These are phyloP conservation scores for Pomatostomus ruficeps DNA, from an alignment of 2,113 vertebrate genomes.

Conservation along the genomic window DNA sequence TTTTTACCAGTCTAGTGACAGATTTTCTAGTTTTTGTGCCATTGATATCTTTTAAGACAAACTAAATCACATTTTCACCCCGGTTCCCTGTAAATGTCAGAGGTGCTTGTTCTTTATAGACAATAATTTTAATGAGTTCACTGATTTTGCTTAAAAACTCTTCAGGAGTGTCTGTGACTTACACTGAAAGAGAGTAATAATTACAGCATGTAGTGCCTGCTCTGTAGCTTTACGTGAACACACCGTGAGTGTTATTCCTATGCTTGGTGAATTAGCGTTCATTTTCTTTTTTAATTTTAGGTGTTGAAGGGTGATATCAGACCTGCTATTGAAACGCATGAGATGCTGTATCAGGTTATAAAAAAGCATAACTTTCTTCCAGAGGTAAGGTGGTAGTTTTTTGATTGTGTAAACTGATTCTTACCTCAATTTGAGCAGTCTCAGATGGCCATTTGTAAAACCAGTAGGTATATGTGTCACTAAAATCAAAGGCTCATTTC, in stretches of 20 bases:
- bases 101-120: not conserved
- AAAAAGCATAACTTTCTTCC: conserved; percentile 99
- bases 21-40: not conserved
- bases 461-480: not conserved
- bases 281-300: conserved; percentile 65
- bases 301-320: conserved; percentile 97
- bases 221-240: not conserved
- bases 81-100: not conserved
- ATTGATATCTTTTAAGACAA: not conserved
- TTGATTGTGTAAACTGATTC: not conserved
- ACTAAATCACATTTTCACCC: not conserved
- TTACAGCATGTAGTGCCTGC: not conserved
- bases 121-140: not conserved
- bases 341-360: conserved; percentile 99
- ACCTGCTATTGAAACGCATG: conserved; percentile 97
- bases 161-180: not conserved
- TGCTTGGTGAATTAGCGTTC: not conserved
- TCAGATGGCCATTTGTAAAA: not conserved
- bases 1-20: not conserved
- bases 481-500: not conserved
- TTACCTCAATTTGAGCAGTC: not conserved
- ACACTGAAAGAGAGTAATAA: not conserved
- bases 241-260: not conserved
- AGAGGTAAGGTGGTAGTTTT: conserved; percentile 78
- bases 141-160: not conserved